phyloP scores from a whole-genome alignment of 2,888 invertebrate genomes.

The Odontocerum albicorne region DNA sequence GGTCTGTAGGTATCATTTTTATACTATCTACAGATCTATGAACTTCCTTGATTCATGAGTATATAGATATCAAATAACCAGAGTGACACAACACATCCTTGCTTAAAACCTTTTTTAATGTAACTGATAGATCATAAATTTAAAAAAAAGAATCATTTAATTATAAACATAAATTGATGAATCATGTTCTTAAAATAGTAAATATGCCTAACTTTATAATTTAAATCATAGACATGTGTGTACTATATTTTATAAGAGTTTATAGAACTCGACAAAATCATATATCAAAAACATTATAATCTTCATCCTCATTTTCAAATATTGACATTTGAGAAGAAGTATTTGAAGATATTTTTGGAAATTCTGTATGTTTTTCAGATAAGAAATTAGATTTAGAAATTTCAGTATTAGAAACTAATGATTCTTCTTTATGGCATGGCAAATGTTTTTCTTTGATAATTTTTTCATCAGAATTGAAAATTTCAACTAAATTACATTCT shows the following conservation, averaged over 20 bases:
- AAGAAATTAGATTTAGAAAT: too few relatives aligned
- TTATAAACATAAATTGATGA: background rate
- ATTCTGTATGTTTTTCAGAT: too few relatives aligned
- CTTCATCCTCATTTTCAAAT: constrained; percentile 53
- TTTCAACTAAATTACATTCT: background rate
- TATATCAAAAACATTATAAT: constrained; percentile 57
- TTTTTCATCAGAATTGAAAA: background rate
- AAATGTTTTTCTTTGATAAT: background rate
- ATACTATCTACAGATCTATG: too few relatives aligned
- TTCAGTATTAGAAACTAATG: too few relatives aligned
- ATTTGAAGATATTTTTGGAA: background rate
- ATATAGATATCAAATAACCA: too few relatives aligned
- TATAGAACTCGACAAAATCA: constrained; percentile 37
- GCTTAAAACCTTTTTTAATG: too few relatives aligned
- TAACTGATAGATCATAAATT: background rate
- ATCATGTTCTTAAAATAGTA: too few relatives aligned
- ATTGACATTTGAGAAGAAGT: constrained; percentile 52
- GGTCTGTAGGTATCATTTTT: too few relatives aligned
- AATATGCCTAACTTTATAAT: too few relatives aligned
- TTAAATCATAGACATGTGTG: background rate
- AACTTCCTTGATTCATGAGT: too few relatives aligned
- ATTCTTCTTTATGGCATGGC: too few relatives aligned
- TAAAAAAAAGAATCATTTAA: background rate
- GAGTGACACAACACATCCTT: too few relatives aligned
- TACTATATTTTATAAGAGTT: background rate